phyloP scores from a whole-genome alignment of 2,113 vertebrate genomes.

The Microcebus jonahi region DNA sequence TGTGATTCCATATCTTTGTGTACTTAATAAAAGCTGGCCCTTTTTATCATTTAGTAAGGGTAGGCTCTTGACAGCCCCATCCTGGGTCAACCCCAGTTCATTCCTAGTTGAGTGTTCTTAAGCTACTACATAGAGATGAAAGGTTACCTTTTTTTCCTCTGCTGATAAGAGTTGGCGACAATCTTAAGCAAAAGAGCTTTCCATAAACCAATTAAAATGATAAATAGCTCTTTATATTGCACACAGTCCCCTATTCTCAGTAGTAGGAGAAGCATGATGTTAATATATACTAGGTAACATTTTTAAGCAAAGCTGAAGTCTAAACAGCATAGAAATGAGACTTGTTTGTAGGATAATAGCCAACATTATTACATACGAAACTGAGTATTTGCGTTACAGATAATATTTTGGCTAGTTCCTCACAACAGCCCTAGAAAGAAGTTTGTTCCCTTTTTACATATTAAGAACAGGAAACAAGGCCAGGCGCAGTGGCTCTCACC shows the following conservation, averaged over 20 bases:
- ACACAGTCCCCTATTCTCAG: not conserved
- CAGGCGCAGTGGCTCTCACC: too few relatives aligned
- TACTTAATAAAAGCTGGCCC: not conserved
- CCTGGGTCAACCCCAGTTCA: not conserved
- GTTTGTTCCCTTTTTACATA: not conserved
- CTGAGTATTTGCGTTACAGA: not conserved
- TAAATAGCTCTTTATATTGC: not conserved
- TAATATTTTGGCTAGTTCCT: not conserved
- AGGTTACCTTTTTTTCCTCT: not conserved
- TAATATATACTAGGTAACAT: not conserved
- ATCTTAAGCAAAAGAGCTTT: not conserved
- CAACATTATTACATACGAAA: not conserved
- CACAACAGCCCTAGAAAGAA: not conserved
- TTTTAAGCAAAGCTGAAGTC: not conserved
- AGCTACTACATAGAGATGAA: not conserved
- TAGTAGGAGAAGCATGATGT: not conserved
- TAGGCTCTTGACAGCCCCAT: not conserved
- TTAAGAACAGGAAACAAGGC: not conserved
- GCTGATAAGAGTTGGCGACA: not conserved
- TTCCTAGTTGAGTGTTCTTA: not conserved
- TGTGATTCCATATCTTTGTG: not conserved
- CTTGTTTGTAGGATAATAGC: not conserved
- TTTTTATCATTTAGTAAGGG: not conserved
- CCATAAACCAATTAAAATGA: conserved; percentile 18
- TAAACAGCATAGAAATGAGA: not conserved